Conservation (phyloP, 2,113 vertebrate genomes). For the Labeo catla region DNA sequence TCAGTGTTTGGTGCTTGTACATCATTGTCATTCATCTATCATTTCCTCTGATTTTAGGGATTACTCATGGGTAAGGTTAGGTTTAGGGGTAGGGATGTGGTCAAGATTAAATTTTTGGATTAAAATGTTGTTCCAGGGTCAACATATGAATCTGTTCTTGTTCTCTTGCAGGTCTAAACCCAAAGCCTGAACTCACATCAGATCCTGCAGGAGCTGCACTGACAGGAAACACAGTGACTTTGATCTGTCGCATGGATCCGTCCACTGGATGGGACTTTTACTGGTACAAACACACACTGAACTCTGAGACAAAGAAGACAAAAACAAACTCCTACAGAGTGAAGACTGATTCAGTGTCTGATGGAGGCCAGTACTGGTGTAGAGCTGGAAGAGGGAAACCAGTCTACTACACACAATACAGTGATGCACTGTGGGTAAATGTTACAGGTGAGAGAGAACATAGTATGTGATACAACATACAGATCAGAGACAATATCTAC, state of each 20-base stretch:
- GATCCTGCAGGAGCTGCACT: conserved; percentile 10
- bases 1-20: no score
- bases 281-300: not conserved
- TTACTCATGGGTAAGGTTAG: no score
- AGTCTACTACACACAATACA: conserved; percentile 34
- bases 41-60: no score
- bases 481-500: not conserved
- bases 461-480: not conserved
- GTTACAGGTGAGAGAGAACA: conserved; percentile 12
- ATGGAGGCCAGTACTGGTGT: conserved; percentile 46
- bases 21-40: no score
- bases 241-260: not conserved
- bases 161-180: not conserved
- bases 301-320: not conserved
- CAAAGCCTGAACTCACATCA: conserved; percentile 15
- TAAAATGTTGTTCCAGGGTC: no score
- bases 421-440: conserved; percentile 37
- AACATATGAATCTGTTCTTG: not conserved
- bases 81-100: no score
- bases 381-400: conserved; percentile 27
- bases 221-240: conserved; percentile 28
- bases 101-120: no score
- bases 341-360: conserved; percentile 9
- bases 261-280: no score
- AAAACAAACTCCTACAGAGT: not conserved